Percentiles rank a stretch among this genome's conserved stretches.
phyloP scores from a whole-genome alignment of 1,140 invertebrate genomes.

The Eciton burchellii region DNA sequence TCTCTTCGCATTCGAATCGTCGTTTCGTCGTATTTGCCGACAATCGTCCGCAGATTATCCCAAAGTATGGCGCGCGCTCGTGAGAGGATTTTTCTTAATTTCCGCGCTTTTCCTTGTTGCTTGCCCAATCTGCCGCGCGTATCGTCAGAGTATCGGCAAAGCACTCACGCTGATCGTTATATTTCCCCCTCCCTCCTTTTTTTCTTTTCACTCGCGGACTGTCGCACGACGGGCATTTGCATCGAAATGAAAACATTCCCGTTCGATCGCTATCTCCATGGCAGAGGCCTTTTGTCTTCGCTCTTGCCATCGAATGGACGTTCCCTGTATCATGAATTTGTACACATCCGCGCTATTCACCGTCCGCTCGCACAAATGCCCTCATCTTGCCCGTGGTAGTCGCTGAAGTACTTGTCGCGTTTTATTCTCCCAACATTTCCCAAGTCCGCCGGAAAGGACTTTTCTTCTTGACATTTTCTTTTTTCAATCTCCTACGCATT shows the following conservation, averaged over 20 bases:
- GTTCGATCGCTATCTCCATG: slow-evolving; percentile 74
- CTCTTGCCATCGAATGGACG: slow-evolving; percentile 72
- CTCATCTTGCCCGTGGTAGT: slow-evolving; percentile 34
- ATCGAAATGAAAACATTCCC: slow-evolving; percentile 81
- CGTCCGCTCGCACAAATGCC: slow-evolving; percentile 50
- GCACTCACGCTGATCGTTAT: slow-evolving; percentile 23
- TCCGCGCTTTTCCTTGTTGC: slow-evolving; percentile 27
- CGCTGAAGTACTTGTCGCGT: background rate
- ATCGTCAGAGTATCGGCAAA: slow-evolving; percentile 58
- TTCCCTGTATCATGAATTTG: slow-evolving; percentile 75
- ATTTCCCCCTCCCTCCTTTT: too few relatives aligned
- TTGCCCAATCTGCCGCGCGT: slow-evolving; percentile 16
- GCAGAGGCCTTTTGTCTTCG: slow-evolving; percentile 71
- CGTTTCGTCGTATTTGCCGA: background rate
- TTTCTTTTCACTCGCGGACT: slow-evolving; percentile 32
- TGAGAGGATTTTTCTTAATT: slow-evolving; percentile 49
- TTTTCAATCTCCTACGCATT: background rate
- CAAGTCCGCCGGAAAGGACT: background rate
- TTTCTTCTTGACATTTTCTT: background rate
- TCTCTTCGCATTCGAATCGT: background rate
- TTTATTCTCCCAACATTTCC: slow-evolving; percentile 12
- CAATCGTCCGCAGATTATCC: slow-evolving; percentile 35
- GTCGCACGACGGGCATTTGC: slow-evolving; percentile 70
- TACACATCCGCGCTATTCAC: slow-evolving; percentile 72
- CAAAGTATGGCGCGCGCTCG: slow-evolving; percentile 5